phyloP scores from a whole-genome alignment of 2,797 vertebrate genomes.

The Melanotaenia parkinsoni region DNA sequence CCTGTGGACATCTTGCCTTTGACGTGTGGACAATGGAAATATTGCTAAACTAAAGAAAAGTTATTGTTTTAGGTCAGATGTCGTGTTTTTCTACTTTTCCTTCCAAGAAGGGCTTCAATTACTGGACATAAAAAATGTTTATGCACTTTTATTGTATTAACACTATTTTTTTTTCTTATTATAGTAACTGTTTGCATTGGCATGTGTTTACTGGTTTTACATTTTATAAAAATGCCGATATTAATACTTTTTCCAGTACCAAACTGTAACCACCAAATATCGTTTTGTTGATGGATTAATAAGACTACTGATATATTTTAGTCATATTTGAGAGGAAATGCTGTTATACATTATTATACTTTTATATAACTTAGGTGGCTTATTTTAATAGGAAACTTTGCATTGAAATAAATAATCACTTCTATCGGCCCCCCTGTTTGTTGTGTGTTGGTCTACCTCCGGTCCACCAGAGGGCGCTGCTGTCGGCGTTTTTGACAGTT shows the following conservation, averaged over 20 bases:
- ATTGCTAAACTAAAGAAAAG: conserved; percentile 22
- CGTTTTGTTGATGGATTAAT: neutral
- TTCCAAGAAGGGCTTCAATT: conserved; percentile 74
- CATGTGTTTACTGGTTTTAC: conserved; percentile 15
- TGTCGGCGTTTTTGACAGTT: rapidly evolving
- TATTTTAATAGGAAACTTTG: conserved; percentile 22
- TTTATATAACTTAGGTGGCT: conserved; percentile 14
- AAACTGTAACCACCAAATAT: neutral
- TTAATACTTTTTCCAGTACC: conserved; percentile 8
- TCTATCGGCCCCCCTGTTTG: rapidly evolving
- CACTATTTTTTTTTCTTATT: conserved; percentile 25
- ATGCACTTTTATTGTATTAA: conserved; percentile 67
- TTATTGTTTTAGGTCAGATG: conserved; percentile 5
- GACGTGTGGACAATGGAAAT: neutral
- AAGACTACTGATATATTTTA: neutral
- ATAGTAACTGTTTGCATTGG: neutral
- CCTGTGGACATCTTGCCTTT: conserved; percentile 2
- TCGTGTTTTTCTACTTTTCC: conserved; percentile 47
- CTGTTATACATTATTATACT: neutral
- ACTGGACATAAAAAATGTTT: conserved; percentile 22
- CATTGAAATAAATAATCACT: conserved; percentile 29
- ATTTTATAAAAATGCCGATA: neutral
- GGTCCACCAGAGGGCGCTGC: conserved; percentile 53
- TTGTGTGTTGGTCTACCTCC: conserved; percentile 40
- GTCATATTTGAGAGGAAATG: neutral